phyloP scores from a whole-genome alignment of 2,113 vertebrate genomes.

The Nipponia nippon region DNA sequence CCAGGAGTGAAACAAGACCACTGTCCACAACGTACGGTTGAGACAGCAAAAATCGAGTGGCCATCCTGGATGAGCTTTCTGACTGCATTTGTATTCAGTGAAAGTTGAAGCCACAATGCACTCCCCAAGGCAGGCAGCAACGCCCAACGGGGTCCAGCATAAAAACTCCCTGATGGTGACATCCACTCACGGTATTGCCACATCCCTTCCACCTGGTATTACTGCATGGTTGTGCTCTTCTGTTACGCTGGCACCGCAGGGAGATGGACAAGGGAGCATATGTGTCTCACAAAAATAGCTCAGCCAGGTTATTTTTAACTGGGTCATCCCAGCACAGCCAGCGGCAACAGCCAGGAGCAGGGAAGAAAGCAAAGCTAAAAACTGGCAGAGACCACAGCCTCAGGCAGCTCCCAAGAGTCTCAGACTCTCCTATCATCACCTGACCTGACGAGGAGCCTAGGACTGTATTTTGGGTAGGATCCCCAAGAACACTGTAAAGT shows the following conservation, averaged over 20 bases:
- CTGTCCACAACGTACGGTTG: background rate
- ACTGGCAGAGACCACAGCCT: background rate
- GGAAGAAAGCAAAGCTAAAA: background rate
- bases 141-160: background rate
- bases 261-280: background rate
- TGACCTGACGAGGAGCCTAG: background rate
- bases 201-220: background rate
- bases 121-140: background rate
- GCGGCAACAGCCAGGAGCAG: background rate
- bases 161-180: background rate
- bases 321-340: background rate
- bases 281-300: conserved; percentile 5
- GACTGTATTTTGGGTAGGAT: background rate
- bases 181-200: background rate
- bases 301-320: conserved; percentile 10
- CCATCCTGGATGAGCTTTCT: background rate
- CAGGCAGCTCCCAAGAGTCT: background rate
- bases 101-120: background rate
- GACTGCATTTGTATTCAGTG: background rate
- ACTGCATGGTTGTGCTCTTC: background rate
- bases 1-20: background rate
- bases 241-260: background rate
- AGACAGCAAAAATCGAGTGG: background rate
- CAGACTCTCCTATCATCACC: background rate
- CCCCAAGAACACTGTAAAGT: background rate